Evolutionary conservation across 2,888 invertebrate species (phyloP).

Genomic region (Allolobophora icterica): DNA sequence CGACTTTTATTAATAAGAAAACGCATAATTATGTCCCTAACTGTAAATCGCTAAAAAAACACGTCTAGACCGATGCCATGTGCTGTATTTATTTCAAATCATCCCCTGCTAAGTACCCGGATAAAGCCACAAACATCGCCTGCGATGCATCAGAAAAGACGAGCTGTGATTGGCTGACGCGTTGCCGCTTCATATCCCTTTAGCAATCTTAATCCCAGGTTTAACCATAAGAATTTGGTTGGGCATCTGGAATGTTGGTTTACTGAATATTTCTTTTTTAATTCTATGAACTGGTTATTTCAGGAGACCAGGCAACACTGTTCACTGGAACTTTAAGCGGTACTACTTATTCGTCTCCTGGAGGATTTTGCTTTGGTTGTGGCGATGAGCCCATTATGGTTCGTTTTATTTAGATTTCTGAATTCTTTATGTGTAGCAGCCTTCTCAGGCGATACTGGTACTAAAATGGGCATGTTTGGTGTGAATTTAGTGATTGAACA

Average conservation of each 20-base stretch:
- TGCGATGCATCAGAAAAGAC: too few species aligned
- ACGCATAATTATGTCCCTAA: too few species aligned
- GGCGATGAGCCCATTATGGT: slow-evolving; percentile 75
- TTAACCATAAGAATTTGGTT: background rate
- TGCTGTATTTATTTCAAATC: too few species aligned
- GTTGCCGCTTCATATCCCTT: too few species aligned
- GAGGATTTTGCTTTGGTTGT: slow-evolving; percentile 94
- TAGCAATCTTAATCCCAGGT: too few species aligned
- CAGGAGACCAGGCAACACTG: slow-evolving; percentile 67
- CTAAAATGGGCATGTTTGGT: background rate
- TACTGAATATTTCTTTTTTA: background rate
- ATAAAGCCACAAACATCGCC: too few species aligned
- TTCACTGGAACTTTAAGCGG: slow-evolving; percentile 80
- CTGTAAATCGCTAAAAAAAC: too few species aligned
- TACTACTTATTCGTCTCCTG: slow-evolving; percentile 69
- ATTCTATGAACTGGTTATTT: slow-evolving; percentile 28
- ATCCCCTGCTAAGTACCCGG: too few species aligned
- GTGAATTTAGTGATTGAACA: background rate
- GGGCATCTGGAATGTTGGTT: background rate
- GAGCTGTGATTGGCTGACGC: too few species aligned
- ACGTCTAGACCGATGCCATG: too few species aligned
- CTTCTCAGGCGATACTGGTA: background rate
- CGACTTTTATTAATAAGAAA: too few species aligned
- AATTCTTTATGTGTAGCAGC: too few species aligned
- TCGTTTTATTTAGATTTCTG: slow-evolving; percentile 18